These are phyloP conservation scores for Tapirus indicus DNA, from an alignment of 2,797 vertebrate species.

Conservation along the genomic window DNA sequence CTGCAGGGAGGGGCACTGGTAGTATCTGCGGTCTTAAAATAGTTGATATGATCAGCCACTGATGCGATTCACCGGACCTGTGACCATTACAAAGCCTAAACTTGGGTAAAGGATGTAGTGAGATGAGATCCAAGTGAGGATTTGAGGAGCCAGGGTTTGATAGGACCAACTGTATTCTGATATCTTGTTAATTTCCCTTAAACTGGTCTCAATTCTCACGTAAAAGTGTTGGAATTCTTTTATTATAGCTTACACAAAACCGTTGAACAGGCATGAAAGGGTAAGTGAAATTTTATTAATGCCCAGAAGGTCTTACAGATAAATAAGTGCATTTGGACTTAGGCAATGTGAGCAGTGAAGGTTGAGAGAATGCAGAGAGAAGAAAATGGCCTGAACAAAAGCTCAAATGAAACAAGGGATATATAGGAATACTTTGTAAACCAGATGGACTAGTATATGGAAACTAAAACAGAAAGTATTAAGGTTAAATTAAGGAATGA, in stretches of 20 bases:
- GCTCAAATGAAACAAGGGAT: background rate
- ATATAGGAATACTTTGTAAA: background rate
- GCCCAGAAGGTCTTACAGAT: background rate
- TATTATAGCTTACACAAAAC: background rate
- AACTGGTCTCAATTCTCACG: background rate
- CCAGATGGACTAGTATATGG: background rate
- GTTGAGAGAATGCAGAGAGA: background rate
- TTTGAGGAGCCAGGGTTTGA: background rate
- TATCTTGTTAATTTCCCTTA: background rate
- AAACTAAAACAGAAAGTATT: background rate
- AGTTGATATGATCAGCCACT: background rate
- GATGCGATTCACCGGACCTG: background rate
- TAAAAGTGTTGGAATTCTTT: background rate
- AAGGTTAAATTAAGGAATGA: background rate
- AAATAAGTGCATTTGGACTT: background rate
- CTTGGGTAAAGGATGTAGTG: background rate
- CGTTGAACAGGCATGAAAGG: background rate
- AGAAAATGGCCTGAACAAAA: background rate
- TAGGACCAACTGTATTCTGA: background rate
- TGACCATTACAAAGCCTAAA: background rate
- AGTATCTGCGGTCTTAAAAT: background rate
- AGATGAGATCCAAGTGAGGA: background rate
- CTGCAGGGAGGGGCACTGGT: fast-evolving
- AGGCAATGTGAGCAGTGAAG: background rate
- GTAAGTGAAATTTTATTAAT: background rate